Evolutionary conservation across 2,113 vertebrate species (phyloP).

Genomic region (Hippopotamus amphibius): DNA sequence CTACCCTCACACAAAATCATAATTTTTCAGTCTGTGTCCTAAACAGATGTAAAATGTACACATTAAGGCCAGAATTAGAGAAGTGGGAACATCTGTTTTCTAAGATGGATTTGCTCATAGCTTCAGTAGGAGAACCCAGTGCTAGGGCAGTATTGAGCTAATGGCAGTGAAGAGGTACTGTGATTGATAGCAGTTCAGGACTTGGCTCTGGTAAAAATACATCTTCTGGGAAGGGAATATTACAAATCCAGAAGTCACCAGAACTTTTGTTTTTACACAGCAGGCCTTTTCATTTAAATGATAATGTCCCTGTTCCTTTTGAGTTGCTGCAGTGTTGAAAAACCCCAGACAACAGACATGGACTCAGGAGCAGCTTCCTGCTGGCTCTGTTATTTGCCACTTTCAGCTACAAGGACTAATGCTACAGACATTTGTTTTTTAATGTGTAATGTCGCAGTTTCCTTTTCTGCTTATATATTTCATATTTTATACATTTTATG

Average conservation of each 20-base stretch:
- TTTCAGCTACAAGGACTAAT: background rate
- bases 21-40: conserved; percentile 63
- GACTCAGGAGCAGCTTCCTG: background rate
- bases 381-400: background rate
- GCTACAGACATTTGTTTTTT: background rate
- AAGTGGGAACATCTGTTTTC: conserved; percentile 5
- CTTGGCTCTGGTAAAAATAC: background rate
- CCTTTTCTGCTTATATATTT: background rate
- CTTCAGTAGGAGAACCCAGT: background rate
- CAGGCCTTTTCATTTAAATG: conserved; percentile 54
- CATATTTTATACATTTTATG: background rate
- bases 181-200: background rate
- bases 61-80: conserved; percentile 34
- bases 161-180: background rate
- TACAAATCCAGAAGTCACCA: conserved; percentile 25
- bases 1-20: background rate
- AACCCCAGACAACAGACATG: background rate
- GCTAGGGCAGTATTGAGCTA: background rate
- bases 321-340: background rate
- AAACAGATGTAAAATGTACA: conserved; percentile 37
- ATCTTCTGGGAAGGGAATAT: conserved; percentile 60
- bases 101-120: background rate
- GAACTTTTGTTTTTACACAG: conserved; percentile 10
- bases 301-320: conserved; percentile 13
- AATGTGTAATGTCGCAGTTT: background rate